phyloP scores from a whole-genome alignment of 2,113 vertebrate species.

The Zosterops hypoxanthus region DNA sequence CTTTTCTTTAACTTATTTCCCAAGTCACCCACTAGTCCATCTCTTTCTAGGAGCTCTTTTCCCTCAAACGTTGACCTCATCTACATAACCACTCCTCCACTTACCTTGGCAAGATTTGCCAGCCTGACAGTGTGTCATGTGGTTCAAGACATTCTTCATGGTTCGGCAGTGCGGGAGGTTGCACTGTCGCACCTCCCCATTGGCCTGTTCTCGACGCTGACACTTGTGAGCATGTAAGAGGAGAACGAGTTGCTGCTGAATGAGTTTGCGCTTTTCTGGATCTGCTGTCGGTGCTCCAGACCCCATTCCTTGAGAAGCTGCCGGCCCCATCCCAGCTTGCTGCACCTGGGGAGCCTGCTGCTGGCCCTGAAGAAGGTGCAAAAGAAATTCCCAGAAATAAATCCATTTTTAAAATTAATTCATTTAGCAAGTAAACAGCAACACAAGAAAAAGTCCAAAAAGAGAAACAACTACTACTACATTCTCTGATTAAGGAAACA shows the following conservation, averaged over 20 bases:
- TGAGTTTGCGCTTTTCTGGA: constrained; percentile 96
- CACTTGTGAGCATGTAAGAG: constrained; percentile 97
- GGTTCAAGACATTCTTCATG: constrained; percentile 99
- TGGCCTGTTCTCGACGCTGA: constrained; percentile 95
- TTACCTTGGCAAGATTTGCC: constrained; percentile 98
- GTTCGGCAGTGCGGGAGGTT: constrained; percentile 97
- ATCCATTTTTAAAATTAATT: neutral
- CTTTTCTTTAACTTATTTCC: neutral
- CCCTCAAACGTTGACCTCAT: neutral
- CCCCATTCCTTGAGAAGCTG: constrained; percentile 83
- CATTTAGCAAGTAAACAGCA: neutral
- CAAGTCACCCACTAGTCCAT: neutral
- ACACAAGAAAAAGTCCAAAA: neutral
- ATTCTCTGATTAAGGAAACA: neutral
- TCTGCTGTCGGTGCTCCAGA: constrained; percentile 92
- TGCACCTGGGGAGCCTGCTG: constrained; percentile 78
- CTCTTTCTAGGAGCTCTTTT: neutral
- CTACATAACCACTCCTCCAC: constrained; percentile 10
- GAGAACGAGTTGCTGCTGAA: constrained; percentile 97
- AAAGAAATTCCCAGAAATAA: neutral
- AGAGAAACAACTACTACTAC: neutral
- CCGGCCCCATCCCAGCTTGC: constrained; percentile 82
- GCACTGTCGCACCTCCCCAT: constrained; percentile 93
- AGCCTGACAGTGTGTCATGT: constrained; percentile 99
- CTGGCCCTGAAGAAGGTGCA: constrained; percentile 63